Evolutionary conservation across 2,888 invertebrate species (phyloP).

Genomic region (Brachycybe producta): DNA sequence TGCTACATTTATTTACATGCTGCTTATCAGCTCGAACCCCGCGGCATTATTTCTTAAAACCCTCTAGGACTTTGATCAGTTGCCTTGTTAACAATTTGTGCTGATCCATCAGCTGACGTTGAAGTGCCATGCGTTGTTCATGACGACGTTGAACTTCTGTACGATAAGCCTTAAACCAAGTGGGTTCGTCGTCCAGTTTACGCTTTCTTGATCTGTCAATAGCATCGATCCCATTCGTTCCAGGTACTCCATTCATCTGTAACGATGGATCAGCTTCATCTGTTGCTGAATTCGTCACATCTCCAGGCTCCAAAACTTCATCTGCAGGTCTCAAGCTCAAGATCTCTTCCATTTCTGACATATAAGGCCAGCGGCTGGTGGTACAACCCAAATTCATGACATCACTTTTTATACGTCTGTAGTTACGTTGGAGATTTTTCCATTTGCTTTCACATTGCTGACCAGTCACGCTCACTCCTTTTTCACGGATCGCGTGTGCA

Average conservation of each 20-base stretch:
- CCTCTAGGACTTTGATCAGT: conserved; percentile 5
- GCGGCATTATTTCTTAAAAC: conserved; percentile 1
- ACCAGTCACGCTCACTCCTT: not conserved
- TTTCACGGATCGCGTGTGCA: not conserved
- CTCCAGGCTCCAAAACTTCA: not conserved
- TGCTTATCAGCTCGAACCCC: too few species aligned
- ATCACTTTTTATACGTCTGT: not conserved
- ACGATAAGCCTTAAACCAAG: conserved; percentile 1
- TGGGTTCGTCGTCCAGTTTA: not conserved
- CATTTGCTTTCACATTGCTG: conserved; percentile 10
- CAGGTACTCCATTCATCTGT: not conserved
- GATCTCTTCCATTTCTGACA: conserved; percentile 1
- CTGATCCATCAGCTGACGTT: conserved; percentile 4
- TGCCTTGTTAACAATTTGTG: conserved; percentile 8
- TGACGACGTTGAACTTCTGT: conserved; percentile 2
- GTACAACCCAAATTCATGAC: not conserved
- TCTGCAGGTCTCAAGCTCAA: not conserved
- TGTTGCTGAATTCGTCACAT: too few species aligned
- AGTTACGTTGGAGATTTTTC: conserved; percentile 4
- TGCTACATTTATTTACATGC: too few species aligned
- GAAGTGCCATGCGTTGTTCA: conserved; percentile 3
- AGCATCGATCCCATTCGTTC: not conserved
- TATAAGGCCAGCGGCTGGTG: not conserved
- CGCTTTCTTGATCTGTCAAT: not conserved
- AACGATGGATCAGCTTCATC: too few species aligned